phyloP scores from a whole-genome alignment of 2,113 vertebrate genomes.

The Candoia aspera region DNA sequence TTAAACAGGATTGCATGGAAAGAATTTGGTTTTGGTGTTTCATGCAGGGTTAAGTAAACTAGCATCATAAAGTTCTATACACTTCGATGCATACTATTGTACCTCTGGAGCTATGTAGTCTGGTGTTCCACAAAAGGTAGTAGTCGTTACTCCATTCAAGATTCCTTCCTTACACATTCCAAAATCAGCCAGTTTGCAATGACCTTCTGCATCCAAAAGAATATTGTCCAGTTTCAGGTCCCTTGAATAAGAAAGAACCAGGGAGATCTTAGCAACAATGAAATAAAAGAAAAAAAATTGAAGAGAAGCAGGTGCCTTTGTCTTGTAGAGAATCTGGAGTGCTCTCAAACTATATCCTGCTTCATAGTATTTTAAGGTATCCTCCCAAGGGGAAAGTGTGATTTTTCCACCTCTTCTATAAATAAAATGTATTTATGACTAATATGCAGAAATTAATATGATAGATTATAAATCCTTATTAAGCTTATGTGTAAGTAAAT shows the following conservation, averaged over 20 bases:
- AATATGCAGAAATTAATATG: not conserved
- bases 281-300: no score
- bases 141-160: conserved; percentile 94
- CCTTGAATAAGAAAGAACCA: conserved; percentile 72
- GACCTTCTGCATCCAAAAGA: conserved; percentile 96
- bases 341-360: not conserved
- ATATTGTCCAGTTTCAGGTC: conserved; percentile 99
- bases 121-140: conserved; percentile 97
- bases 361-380: not conserved
- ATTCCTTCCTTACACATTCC: conserved; percentile 99
- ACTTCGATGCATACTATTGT: conserved; percentile 37
- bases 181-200: conserved; percentile 98
- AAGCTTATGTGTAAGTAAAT: no score
- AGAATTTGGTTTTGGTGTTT: not conserved
- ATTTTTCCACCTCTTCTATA: not conserved
- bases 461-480: no score
- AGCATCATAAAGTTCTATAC: conserved; percentile 2
- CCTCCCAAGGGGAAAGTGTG: not conserved
- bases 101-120: conserved; percentile 99
- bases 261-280: not conserved
- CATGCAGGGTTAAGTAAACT: not conserved
- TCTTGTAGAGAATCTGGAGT: not conserved
- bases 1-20: not conserved
- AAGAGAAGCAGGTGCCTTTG: not conserved
- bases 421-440: not conserved